phyloP scores from a whole-genome alignment of 37 sponge, comb jelly and placozoan species.

The Oopsacas minuta region DNA sequence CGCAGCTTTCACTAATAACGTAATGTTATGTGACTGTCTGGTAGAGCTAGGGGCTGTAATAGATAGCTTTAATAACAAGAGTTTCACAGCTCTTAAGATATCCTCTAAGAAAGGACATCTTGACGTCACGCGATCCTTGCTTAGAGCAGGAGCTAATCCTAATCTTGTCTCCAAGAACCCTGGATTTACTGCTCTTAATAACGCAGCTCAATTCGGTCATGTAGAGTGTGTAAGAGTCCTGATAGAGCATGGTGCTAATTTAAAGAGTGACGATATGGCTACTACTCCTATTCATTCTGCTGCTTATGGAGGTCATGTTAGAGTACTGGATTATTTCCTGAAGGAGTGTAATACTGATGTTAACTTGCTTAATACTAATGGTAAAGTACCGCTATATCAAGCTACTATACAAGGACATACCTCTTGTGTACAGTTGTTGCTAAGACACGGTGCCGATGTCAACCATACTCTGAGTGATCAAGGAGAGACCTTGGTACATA shows the following conservation, averaged over 20 bases:
- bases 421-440: slow-evolving; percentile 3
- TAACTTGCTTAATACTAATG: slow-evolving; percentile 1
- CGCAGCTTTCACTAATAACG: slow-evolving; percentile 5
- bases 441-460: background rate
- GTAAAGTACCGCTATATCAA: background rate
- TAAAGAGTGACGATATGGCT: background rate
- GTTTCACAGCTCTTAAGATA: slow-evolving; percentile 4
- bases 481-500: background rate
- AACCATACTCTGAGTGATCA: background rate
- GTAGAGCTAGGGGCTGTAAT: background rate
- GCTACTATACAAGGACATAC: background rate
- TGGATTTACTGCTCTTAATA: background rate
- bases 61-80: slow-evolving; percentile 11
- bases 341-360: background rate
- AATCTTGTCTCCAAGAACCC: slow-evolving; percentile 14
- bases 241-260: background rate
- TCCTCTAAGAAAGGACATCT: slow-evolving; percentile 5
- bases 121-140: background rate
- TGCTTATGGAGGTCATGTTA: background rate
- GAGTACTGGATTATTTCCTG: background rate
- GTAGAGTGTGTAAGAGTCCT: background rate
- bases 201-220: slow-evolving; percentile 3
- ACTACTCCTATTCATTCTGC: background rate
- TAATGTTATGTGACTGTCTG: background rate
- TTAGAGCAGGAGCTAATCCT: background rate